Evolutionary conservation across 1,140 invertebrate species (phyloP).

Genomic region (Drosophila ironensis): DNA sequence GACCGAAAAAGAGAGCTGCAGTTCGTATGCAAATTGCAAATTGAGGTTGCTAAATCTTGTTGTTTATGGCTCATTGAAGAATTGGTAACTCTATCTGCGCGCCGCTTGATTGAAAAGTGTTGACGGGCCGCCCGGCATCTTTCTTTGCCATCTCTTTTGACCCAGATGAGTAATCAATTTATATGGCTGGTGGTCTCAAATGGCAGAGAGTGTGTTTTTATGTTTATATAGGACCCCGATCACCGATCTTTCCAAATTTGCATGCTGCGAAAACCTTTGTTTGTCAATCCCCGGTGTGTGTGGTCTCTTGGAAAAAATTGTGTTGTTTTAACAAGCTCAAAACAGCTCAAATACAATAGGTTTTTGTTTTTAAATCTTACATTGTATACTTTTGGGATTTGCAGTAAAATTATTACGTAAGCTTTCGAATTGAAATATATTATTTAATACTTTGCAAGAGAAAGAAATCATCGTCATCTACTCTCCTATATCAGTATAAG

Average conservation of each 20-base stretch:
- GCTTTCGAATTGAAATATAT: too few species aligned
- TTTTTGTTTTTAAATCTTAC: background rate
- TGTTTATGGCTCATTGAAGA: slow-evolving; percentile 48
- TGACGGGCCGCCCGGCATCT: slow-evolving; percentile 17
- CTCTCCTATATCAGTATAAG: too few species aligned
- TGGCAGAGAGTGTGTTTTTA: background rate
- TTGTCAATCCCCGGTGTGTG: slow-evolving; percentile 12
- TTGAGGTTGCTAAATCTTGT: slow-evolving; percentile 41
- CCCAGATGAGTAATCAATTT: slow-evolving; percentile 45
- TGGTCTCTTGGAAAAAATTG: slow-evolving; percentile 9
- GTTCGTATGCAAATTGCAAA: slow-evolving; percentile 21
- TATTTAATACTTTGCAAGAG: too few species aligned
- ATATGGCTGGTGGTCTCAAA: background rate
- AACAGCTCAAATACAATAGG: too few species aligned
- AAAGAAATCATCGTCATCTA: too few species aligned
- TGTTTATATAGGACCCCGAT: background rate
- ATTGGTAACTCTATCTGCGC: slow-evolving; percentile 36
- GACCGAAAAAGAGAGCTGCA: slow-evolving; percentile 6
- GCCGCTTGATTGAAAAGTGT: background rate
- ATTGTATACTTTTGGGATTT: slow-evolving; percentile 37
- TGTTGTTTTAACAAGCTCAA: background rate
- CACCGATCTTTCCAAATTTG: slow-evolving; percentile 23
- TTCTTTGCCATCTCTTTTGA: slow-evolving; percentile 34
- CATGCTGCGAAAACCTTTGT: slow-evolving; percentile 11
- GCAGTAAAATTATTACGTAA: background rate